Evolutionary conservation across 1,140 invertebrate genomes (phyloP).

Genomic region (Drosophila teissieri): DNA sequence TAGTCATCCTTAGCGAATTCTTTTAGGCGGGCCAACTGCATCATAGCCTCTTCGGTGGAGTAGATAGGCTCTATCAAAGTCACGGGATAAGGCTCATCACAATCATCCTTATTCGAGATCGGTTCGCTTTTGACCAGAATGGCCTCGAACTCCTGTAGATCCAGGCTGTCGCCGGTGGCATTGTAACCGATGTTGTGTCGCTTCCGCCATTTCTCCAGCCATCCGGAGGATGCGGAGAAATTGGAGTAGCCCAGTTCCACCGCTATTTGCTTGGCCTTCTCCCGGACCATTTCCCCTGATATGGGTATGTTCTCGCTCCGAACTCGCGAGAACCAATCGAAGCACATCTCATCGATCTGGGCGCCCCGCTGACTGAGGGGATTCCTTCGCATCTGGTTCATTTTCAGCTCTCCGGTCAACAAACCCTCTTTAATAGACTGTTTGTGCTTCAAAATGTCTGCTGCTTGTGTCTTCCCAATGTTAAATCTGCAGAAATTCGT

Average conservation of each 20-base stretch:
- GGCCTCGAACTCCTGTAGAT: constrained; percentile 11
- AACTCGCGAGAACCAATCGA: constrained; percentile 20
- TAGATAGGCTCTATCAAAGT: constrained; percentile 8
- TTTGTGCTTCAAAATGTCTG: constrained; percentile 33
- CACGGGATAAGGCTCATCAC: neutral
- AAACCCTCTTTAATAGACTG: constrained; percentile 5
- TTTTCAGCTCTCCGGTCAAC: constrained; percentile 8
- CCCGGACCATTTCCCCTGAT: constrained; percentile 15
- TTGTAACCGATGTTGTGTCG: constrained; percentile 26
- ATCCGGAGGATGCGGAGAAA: constrained; percentile 24
- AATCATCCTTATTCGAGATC: constrained; percentile 7
- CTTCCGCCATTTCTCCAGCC: constrained; percentile 40
- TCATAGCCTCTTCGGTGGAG: constrained; percentile 29
- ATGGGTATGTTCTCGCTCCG: constrained; percentile 7
- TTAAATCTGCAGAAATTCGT: constrained; percentile 14
- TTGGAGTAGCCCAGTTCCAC: constrained; percentile 4
- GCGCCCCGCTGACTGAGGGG: constrained; percentile 23
- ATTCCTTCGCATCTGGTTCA: constrained; percentile 18
- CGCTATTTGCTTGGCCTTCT: constrained; percentile 28
- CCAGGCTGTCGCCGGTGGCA: constrained; percentile 1
- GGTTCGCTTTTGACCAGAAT: constrained; percentile 32
- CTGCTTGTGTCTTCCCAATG: constrained; percentile 33
- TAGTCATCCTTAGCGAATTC: constrained; percentile 35
- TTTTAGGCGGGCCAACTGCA: constrained; percentile 31
- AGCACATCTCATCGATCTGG: constrained; percentile 29